phyloP scores from a whole-genome alignment of 2,888 invertebrate genomes.

The Xanthorhoe designata region DNA sequence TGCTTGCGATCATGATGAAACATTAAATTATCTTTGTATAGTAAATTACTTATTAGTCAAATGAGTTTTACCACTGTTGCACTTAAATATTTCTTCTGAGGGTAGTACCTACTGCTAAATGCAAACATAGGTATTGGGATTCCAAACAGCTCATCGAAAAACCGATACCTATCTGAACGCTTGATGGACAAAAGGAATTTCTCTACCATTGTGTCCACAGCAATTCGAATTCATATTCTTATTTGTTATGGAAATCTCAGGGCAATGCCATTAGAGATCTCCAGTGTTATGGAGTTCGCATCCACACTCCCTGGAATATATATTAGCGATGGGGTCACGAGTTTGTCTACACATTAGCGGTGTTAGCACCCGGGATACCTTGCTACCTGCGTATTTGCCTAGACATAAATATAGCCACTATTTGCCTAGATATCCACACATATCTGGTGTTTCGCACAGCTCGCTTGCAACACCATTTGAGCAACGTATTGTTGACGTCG shows the following conservation, averaged over 20 bases:
- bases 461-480: conserved; percentile 74
- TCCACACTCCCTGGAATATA: conserved; percentile 77
- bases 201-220: conserved; percentile 23
- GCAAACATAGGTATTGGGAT: not conserved
- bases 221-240: conserved; percentile 30
- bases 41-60: not conserved
- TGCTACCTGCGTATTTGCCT: conserved; percentile 75
- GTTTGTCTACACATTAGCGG: conserved; percentile 83
- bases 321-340: conserved; percentile 83
- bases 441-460: conserved; percentile 67
- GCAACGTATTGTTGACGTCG: conserved; percentile 74
- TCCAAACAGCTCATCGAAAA: conserved; percentile 7
- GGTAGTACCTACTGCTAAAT: not conserved
- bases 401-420: conserved; percentile 59
- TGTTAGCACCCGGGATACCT: conserved; percentile 75
- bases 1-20: not conserved
- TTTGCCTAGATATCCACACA: conserved; percentile 76
- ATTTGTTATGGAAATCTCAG: conserved; percentile 37
- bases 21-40: too few relatives aligned
- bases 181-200: conserved; percentile 16
- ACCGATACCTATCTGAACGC: conserved; percentile 16
- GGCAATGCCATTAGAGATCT: conserved; percentile 42
- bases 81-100: not conserved
- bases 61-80: not conserved
- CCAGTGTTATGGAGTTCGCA: conserved; percentile 55